Conservation (phyloP, 2,797 vertebrate species). For the Enteromius afrohamiltoni region DNA sequence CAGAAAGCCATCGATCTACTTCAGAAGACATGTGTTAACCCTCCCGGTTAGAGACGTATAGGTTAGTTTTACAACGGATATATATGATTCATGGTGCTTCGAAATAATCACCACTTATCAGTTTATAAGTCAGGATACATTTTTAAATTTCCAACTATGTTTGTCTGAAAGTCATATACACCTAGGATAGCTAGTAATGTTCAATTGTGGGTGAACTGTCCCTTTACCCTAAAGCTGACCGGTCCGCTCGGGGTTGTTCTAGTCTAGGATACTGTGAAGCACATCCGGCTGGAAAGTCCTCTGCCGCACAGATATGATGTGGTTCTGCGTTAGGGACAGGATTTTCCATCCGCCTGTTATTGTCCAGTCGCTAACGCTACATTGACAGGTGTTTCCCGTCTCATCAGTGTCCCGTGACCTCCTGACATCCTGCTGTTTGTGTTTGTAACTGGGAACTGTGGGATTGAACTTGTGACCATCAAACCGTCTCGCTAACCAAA, state of each 20-base stretch:
- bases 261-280: conserved; percentile 61
- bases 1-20: too few species aligned
- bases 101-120: too few species aligned
- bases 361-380: conserved; percentile 71
- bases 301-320: conserved; percentile 23
- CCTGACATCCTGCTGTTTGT: conserved; percentile 71
- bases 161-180: too few species aligned
- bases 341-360: conserved; percentile 79
- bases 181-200: background rate
- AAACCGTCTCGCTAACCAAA: conserved; percentile 37
- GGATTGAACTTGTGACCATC: conserved; percentile 29
- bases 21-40: too few species aligned
- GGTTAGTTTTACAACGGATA: too few species aligned
- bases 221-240: background rate
- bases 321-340: conserved; percentile 61
- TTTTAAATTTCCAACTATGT: too few species aligned
- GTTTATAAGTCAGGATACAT: too few species aligned
- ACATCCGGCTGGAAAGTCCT: conserved; percentile 41
- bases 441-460: conserved; percentile 46
- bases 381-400: conserved; percentile 82
- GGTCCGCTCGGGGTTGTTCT: conserved; percentile 61
- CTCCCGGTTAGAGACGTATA: too few species aligned
- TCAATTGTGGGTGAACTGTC: background rate
- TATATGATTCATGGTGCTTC: too few species aligned
- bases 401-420: conserved; percentile 70